Percentiles rank a stretch among this genome's conserved stretches.
These are phyloP conservation scores for Clangula hyemalis DNA, from an alignment of 2,797 vertebrate genomes.

Conservation along the genomic window DNA sequence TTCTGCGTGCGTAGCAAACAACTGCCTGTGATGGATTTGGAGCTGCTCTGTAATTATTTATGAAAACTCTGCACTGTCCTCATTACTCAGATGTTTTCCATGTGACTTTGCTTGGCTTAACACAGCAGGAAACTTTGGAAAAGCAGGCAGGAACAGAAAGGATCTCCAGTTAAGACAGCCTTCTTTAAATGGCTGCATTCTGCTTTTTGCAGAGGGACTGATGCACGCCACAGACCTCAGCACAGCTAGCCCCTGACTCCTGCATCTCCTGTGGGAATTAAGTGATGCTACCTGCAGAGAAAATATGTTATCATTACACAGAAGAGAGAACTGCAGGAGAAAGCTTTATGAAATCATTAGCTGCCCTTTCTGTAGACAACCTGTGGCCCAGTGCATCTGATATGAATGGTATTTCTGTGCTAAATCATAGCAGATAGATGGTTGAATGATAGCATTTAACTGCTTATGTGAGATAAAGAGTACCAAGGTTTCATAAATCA, in stretches of 20 bases:
- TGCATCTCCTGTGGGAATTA: neutral
- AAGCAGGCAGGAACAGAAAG: neutral
- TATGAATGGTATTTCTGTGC: neutral
- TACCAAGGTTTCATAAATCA: neutral
- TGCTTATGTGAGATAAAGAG: neutral
- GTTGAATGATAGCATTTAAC: neutral
- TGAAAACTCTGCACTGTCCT: conserved; percentile 53
- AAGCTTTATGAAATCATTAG: neutral
- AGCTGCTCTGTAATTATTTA: conserved; percentile 66
- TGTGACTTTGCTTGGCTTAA: conserved; percentile 53
- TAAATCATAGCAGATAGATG: neutral
- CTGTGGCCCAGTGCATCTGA: neutral
- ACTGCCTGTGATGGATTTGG: conserved; percentile 32
- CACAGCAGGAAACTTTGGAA: conserved; percentile 7
- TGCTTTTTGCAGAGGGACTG: accelerated
- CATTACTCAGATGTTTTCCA: conserved; percentile 53
- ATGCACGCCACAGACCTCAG: neutral
- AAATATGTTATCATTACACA: neutral
- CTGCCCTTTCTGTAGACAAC: conserved; percentile 1
- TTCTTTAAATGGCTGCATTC: neutral
- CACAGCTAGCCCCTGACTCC: neutral
- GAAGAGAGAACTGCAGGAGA: neutral
- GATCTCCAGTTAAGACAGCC: neutral
- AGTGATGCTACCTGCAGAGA: neutral
- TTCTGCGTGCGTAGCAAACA: conserved; percentile 13